Conservation (phyloP, 2,113 vertebrate species). For the Phodopus roborovskii region DNA sequence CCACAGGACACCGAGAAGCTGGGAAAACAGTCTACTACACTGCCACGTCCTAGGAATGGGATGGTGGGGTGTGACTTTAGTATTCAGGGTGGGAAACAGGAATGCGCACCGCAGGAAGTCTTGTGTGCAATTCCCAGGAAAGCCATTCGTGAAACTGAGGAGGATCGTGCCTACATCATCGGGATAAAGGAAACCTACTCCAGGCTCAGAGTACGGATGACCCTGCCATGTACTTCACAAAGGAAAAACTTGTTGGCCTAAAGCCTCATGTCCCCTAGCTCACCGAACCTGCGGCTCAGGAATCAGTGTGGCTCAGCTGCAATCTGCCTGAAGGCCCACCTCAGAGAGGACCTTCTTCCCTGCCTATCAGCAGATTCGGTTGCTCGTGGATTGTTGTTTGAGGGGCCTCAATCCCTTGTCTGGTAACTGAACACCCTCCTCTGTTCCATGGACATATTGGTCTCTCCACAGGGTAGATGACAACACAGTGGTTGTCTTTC, state of each 20-base stretch:
- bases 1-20: background rate
- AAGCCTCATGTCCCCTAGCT: background rate
- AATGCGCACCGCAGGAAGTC: background rate
- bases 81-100: background rate
- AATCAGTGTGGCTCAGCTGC: background rate
- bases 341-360: background rate
- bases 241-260: conserved; percentile 4
- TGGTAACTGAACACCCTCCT: background rate
- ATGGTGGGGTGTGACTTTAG: background rate
- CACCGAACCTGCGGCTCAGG: background rate
- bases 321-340: background rate
- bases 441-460: background rate
- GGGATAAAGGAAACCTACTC: background rate
- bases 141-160: background rate
- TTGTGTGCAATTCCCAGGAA: background rate
- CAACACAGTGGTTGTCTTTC: background rate
- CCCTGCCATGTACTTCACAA: background rate
- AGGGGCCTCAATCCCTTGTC: conserved; percentile 18
- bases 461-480: background rate
- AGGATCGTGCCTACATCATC: background rate
- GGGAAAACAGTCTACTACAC: background rate
- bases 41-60: background rate
- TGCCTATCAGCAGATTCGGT: background rate
- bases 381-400: background rate
- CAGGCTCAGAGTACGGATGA: background rate